Conservation (phyloP, 2,113 vertebrate species). For the Pelodiscus sinensis region DNA sequence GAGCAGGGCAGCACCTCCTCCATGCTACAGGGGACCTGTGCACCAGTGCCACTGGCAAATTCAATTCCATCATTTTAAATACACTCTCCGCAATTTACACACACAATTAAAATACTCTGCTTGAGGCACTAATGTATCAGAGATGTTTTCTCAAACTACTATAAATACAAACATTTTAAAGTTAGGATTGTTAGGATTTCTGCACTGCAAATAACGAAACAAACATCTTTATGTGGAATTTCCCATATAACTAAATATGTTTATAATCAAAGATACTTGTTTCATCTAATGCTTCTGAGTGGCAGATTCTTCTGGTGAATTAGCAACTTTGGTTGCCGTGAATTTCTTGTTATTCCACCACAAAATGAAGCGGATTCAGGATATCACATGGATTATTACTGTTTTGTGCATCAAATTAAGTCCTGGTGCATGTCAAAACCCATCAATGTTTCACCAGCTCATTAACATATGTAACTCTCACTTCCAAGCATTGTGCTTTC, state of each 20-base stretch:
- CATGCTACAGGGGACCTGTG: constrained; percentile 54
- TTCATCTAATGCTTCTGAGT: rapidly evolving
- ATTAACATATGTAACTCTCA: not conserved
- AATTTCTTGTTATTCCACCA: not conserved
- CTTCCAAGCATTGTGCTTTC: not conserved
- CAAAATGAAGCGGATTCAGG: not conserved
- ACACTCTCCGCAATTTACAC: not conserved
- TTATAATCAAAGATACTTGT: not conserved
- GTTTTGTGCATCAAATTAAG: not conserved
- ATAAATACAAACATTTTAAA: not conserved
- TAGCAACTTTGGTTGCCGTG: not conserved
- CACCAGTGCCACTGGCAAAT: constrained; percentile 50
- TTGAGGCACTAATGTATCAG: not conserved
- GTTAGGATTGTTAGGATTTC: not conserved
- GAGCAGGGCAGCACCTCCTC: constrained; percentile 69
- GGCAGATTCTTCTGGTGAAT: not conserved
- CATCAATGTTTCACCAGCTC: not conserved
- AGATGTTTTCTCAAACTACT: not conserved
- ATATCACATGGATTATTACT: not conserved
- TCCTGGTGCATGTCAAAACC: not conserved
- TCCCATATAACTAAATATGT: not conserved
- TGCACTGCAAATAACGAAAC: not conserved
- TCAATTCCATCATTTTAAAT: constrained; percentile 41
- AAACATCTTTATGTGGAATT: not conserved
- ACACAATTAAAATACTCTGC: not conserved